Conservation (phyloP, 2,888 invertebrate species). For the Lepidocyrtinus sp. region DNA sequence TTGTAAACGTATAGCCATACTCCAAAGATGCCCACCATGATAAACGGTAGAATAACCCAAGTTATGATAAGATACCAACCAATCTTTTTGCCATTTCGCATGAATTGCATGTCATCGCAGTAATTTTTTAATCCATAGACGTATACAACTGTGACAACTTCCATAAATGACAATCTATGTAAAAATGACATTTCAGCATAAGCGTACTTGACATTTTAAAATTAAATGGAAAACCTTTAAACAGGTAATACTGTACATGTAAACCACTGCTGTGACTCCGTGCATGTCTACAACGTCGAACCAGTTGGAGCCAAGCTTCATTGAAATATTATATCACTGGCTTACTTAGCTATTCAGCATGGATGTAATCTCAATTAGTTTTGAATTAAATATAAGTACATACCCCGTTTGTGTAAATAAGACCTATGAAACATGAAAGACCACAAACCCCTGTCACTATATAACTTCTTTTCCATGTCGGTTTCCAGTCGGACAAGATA, state of each 20-base stretch:
- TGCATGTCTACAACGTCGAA: conserved; percentile 45
- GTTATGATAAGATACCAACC: conserved; percentile 33
- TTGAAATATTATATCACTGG: too few relatives aligned
- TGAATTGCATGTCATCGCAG: conserved; percentile 30
- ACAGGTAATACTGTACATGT: conserved; percentile 36
- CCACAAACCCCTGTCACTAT: conserved; percentile 36
- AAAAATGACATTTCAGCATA: too few relatives aligned
- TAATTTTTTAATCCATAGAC: conserved; percentile 43
- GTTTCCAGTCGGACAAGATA: conserved; percentile 13
- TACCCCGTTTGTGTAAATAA: conserved; percentile 39
- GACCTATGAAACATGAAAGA: conserved; percentile 24
- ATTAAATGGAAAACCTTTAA: too few relatives aligned
- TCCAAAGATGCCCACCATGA: conserved; percentile 24
- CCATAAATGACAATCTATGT: conserved; percentile 25
- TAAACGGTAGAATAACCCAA: conserved; percentile 20
- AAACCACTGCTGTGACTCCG: conserved; percentile 37
- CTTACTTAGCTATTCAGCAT: too few relatives aligned
- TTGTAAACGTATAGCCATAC: conserved; percentile 10
- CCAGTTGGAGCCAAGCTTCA: conserved; percentile 30
- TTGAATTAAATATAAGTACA: neutral
- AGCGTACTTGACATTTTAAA: too few relatives aligned
- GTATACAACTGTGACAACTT: conserved; percentile 26
- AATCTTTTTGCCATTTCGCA: conserved; percentile 18
- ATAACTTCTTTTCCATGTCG: conserved; percentile 28
- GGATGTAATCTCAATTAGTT: neutral